These are phyloP conservation scores for Drosophila birchii DNA, from an alignment of 2,888 invertebrate genomes.

Conservation along the genomic window DNA sequence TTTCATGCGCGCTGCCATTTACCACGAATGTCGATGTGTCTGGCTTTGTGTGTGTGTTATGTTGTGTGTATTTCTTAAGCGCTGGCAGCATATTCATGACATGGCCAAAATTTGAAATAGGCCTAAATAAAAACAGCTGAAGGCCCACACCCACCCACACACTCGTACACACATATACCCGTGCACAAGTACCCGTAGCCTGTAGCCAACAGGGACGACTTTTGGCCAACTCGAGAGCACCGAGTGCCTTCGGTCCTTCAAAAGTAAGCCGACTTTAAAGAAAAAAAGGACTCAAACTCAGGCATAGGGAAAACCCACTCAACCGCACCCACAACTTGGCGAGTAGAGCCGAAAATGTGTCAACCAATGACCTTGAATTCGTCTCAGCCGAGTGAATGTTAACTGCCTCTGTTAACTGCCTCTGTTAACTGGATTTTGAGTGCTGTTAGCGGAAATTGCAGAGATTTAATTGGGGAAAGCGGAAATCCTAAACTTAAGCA, in stretches of 20 bases:
- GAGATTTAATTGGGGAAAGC: background rate
- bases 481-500: constrained; percentile 21
- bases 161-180: background rate
- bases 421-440: constrained; percentile 36
- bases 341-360: constrained; percentile 69
- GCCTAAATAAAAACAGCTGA: constrained; percentile 50
- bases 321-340: constrained; percentile 68
- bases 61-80: constrained; percentile 44
- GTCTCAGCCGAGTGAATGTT: constrained; percentile 51
- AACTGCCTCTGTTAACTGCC: constrained; percentile 43
- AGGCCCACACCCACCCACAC: constrained; percentile 29
- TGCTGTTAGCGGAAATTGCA: constrained; percentile 1
- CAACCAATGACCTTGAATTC: constrained; percentile 73
- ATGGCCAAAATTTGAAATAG: constrained; percentile 60
- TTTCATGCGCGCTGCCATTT: constrained; percentile 73
- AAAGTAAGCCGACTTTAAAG: constrained; percentile 18
- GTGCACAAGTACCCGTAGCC: constrained; percentile 11
- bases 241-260: constrained; percentile 27
- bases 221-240: constrained; percentile 21
- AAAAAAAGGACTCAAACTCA: constrained; percentile 28
- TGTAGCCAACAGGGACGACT: constrained; percentile 6
- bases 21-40: constrained; percentile 56
- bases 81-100: constrained; percentile 70
- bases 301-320: constrained; percentile 54
- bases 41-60: constrained; percentile 24